Conservation (phyloP, 2,888 invertebrate genomes). For the Oasisia sp. region DNA sequence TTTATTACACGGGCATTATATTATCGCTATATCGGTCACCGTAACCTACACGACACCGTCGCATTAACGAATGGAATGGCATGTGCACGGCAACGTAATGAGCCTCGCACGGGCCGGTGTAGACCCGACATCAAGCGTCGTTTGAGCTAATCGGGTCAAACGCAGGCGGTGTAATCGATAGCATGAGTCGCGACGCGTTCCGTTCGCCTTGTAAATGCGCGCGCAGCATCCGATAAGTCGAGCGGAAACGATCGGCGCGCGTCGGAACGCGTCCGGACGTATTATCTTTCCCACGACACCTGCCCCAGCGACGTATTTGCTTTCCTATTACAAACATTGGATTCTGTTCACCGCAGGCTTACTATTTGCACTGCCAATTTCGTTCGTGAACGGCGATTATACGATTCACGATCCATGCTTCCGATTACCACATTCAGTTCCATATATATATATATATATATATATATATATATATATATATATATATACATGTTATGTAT, state of each 20-base stretch:
- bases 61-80: background rate
- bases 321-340: background rate
- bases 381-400: background rate
- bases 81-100: background rate
- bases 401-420: background rate
- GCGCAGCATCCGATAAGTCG: background rate
- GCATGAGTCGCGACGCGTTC: background rate
- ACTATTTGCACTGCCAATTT: background rate
- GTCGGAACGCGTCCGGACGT: background rate
- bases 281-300: constrained; percentile 10
- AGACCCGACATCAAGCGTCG: background rate
- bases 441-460: background rate
- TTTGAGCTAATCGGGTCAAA: background rate
- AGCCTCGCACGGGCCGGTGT: background rate
- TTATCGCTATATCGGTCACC: background rate
- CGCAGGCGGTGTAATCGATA: background rate
- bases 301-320: background rate
- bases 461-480: background rate
- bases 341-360: background rate
- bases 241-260: background rate
- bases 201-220: background rate
- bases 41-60: background rate
- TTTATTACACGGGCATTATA: background rate
- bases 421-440: background rate
- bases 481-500: background rate